Conservation (phyloP, 2,113 vertebrate species). For the Boleophthalmus pectinirostris region DNA sequence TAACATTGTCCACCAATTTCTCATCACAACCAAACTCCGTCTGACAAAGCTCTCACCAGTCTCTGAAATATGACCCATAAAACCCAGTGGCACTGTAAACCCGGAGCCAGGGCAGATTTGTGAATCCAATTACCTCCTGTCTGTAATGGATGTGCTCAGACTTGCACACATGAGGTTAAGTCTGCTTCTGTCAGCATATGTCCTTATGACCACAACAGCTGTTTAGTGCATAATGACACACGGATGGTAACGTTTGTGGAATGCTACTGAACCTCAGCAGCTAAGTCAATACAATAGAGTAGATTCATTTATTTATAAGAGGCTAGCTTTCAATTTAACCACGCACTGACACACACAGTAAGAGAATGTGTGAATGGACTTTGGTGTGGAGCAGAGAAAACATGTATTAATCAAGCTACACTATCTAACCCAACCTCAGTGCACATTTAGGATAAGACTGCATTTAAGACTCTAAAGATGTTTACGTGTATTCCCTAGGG, state of each 20-base stretch:
- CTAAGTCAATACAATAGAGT: conserved; percentile 66
- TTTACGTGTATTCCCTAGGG: too few relatives aligned
- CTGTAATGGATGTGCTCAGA: conserved; percentile 78
- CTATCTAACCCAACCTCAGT: conserved; percentile 42
- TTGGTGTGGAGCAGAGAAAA: conserved; percentile 49
- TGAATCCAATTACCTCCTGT: conserved; percentile 78
- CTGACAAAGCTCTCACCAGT: conserved; percentile 61
- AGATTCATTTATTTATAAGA: conserved; percentile 64
- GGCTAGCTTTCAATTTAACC: conserved; percentile 47
- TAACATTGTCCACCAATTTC: conserved; percentile 26
- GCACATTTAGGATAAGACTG: conserved; percentile 68
- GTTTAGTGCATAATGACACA: conserved; percentile 13
- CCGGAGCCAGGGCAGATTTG: conserved; percentile 76
- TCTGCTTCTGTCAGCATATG: conserved; percentile 72
- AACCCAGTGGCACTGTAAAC: conserved; percentile 70
- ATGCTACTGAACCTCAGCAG: conserved; percentile 48
- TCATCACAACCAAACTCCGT: conserved; percentile 42
- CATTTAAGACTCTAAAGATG: conserved; percentile 54
- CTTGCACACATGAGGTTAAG: conserved; percentile 73
- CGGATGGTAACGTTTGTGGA: background rate
- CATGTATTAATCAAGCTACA: conserved; percentile 52
- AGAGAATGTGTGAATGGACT: conserved; percentile 38
- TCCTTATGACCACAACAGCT: conserved; percentile 52
- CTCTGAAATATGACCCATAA: conserved; percentile 75
- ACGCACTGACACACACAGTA: conserved; percentile 16